Base-by-base conservation (phyloP, 2,113 vertebrate genomes). In the Osmerus mordax region DNA sequence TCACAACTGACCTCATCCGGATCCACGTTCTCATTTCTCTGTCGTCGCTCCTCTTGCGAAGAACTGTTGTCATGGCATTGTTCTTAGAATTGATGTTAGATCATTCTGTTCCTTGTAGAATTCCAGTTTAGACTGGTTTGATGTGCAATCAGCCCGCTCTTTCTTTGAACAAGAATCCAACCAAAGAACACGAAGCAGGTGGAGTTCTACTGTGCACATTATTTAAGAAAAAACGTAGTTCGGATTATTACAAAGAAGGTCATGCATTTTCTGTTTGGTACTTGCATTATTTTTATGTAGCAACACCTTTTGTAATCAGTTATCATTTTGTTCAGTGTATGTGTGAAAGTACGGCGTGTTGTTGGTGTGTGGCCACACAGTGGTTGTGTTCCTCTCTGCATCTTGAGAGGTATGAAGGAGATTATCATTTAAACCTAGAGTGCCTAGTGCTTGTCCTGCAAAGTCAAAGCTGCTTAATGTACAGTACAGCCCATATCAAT, bases 371-470 rank as follows among this genome's bases (percentile, higher is more conserved):
- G 18, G 52, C 32, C 54, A 58, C 58, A 64, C 16, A 25, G 21
- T 36, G 32, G 32, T 7, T 36, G 7, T 36, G 74, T 53, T 51
- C 62, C 28, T 52, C 9, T 25, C 9, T 3, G 19, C 13, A 12
- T 60, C 69, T 29, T 52, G 53, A 0, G 64, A 47, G 41, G 41
- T 47, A 11, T 61, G 29, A 59, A 19, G 65, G 25, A 78, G 52
- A 64, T 67, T 66, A 56, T 71, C 21, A 53, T 52, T 83, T 85
- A 83, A 28, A 65, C 89, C 15, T 89, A 87, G 84, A 89, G 90
- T 92, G 91, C 90, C 90, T 91, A 89, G 86, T 5, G 86, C 86
- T 87, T 88, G 82, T 72, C 84, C 73, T 29, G 72, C 83, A 82
- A 85, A 84, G 80, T 84, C 3, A 51, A 81, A 4, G 70, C 76